A percentile compares a stretch with the other conserved stretches of the same genome.
Conservation (phyloP, 2,888 invertebrate genomes). For the Serrognathus titanus region DNA sequence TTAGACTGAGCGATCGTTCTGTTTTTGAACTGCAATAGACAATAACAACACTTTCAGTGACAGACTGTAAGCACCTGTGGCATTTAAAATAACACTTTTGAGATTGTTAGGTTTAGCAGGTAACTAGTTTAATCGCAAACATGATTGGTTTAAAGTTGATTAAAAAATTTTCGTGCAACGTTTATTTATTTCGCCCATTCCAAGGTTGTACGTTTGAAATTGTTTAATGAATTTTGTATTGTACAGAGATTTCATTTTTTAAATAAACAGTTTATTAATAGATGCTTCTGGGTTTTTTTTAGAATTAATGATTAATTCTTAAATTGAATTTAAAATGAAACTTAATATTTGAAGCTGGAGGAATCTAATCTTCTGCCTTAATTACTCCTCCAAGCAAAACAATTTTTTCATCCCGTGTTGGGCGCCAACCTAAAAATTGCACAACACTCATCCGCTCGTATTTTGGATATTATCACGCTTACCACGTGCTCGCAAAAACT, state of each 20-base stretch:
- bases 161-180: constrained; percentile 11
- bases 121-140: not conserved
- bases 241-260: constrained; percentile 11
- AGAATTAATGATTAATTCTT: too few species aligned
- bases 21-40: not conserved
- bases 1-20: not conserved
- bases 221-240: constrained; percentile 22
- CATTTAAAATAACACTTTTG: not conserved
- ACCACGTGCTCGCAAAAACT: too few species aligned
- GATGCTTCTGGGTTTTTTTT: too few species aligned
- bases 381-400: too few species aligned
- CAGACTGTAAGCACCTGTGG: not conserved
- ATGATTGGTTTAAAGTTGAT: not conserved
- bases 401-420: not conserved
- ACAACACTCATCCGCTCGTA: not conserved
- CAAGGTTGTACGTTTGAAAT: constrained; percentile 20
- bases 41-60: too few species aligned
- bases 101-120: not conserved
- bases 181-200: constrained; percentile 17
- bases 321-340: too few species aligned
- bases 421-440: not conserved
- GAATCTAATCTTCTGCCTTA: too few species aligned
- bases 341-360: too few species aligned
- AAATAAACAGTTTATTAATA: not conserved
- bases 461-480: too few species aligned